Percentiles rank a stretch among this genome's conserved stretches.
These are phyloP conservation scores for Crossocerus cetratus DNA, from an alignment of 2,888 invertebrate genomes.

Conservation along the genomic window DNA sequence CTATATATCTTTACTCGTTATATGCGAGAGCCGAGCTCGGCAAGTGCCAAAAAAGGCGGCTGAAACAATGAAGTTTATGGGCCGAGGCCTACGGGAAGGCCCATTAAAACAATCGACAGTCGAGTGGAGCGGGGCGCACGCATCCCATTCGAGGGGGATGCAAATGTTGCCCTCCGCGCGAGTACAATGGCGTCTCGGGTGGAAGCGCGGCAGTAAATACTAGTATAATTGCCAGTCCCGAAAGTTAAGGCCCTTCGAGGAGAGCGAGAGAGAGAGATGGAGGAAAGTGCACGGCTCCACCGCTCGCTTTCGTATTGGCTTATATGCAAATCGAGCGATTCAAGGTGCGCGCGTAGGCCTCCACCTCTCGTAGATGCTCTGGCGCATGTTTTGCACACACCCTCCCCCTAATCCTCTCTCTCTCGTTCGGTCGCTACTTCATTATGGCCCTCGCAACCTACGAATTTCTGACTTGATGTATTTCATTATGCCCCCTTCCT, in stretches of 20 bases:
- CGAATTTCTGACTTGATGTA: neutral
- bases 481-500: neutral
- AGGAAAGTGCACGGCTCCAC: constrained; percentile 22
- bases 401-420: neutral
- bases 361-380: constrained; percentile 20
- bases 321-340: constrained; percentile 36
- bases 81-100: constrained; percentile 61
- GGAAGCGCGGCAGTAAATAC: constrained; percentile 72
- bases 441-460: neutral
- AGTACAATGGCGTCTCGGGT: constrained; percentile 70
- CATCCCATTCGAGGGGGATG: constrained; percentile 60
- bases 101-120: constrained; percentile 75
- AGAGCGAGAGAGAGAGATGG: too few species aligned
- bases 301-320: constrained; percentile 35
- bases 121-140: constrained; percentile 25
- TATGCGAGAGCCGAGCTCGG: constrained; percentile 30
- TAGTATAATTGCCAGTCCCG: constrained; percentile 73
- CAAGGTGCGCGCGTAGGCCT: constrained; percentile 20
- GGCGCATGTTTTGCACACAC: neutral
- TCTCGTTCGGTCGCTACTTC: neutral
- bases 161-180: constrained; percentile 65
- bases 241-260: constrained; percentile 60
- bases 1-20: constrained; percentile 46
- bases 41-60: constrained; percentile 66
- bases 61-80: constrained; percentile 76